Conservation (phyloP, 2,888 invertebrate genomes). For the Deilephila elpenor region DNA sequence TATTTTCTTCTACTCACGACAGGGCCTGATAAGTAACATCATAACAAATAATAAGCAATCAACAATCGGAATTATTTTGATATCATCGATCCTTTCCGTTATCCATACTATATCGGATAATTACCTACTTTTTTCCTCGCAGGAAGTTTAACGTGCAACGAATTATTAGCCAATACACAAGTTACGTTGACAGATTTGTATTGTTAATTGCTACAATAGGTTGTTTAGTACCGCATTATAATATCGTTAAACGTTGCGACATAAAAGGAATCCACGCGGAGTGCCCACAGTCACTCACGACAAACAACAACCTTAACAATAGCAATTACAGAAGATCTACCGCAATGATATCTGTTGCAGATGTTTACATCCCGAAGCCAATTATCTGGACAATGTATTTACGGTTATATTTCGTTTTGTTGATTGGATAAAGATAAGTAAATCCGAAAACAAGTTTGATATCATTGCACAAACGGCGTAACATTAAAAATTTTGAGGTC, state of each 20-base stretch:
- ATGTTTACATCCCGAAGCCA: conserved; percentile 42
- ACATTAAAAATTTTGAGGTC: not conserved
- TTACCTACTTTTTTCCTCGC: not conserved
- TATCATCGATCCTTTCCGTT: not conserved
- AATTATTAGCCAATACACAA: conserved; percentile 28
- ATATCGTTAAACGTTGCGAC: conserved; percentile 54
- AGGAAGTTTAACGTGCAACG: not conserved
- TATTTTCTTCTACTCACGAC: too few species aligned
- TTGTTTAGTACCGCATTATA: conserved; percentile 60
- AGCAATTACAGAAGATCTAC: conserved; percentile 45
- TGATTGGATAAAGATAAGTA: not conserved
- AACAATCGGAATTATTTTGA: not conserved
- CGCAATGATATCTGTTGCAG: conserved; percentile 42
- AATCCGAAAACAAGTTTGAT: not conserved
- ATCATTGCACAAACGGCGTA: too few species aligned
- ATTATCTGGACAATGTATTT: conserved; percentile 32
- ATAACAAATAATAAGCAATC: too few species aligned
- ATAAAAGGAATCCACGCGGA: conserved; percentile 40
- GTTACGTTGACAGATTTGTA: conserved; percentile 51
- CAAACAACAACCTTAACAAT: conserved; percentile 36
- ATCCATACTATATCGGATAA: too few species aligned
- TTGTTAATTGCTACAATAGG: conserved; percentile 32
- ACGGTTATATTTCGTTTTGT: not conserved
- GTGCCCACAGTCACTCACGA: conserved; percentile 49
- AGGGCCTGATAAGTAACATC: too few species aligned